Base-by-base conservation (phyloP, 2,888 invertebrate species). In the Ormyrus rosae region DNA sequence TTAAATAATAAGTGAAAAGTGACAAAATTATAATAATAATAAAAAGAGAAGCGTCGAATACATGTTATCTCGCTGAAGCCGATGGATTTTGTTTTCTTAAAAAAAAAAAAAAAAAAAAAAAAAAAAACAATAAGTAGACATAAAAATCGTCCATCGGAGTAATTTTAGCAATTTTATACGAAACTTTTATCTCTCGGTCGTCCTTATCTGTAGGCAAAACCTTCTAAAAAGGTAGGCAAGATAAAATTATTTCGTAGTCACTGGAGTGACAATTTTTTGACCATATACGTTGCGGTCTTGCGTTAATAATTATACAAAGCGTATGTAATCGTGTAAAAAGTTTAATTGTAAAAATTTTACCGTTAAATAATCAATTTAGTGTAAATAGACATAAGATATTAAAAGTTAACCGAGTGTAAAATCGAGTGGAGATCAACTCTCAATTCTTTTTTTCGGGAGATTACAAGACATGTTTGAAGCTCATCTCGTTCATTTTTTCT, bases 101-200 rank as follows among this genome's bases (percentile, higher is more conserved):
- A n/a, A 69, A 60, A 50, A 68, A 55, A 60, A 68, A 51, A 60
- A 63, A 11, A 11, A 51, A 63, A 72, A 63, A 45, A 46, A 70
- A 65, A 53, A 60, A 72, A 19, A 53, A 53, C 5, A 34, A 50
- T 53, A 65, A 63, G 50, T 67, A 68, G 55, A 45, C 55, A 56
- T 50, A 3, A n/a, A 34, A 87, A 83, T 86, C 86, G 86, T 87
- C 87, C 86, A 87, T 85, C 84, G 83, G 85, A 85, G 85, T 86
- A 87, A 86, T 86, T 88, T 86, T 86, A 88, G 85, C 85, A 86
- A 86, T 89, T 89, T 89, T 89, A 86, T 89, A 89, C 85, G 84
- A 88, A 77, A 70, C 85, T 88, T 89, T 88, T 87, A 87, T 88
- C 85, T 85, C 85, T 85, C 7, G 46, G 86, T 86, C 84, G 84